These are phyloP conservation scores for Andrena hattorfiana DNA, from an alignment of 2,888 invertebrate species.

Conservation along the genomic window DNA sequence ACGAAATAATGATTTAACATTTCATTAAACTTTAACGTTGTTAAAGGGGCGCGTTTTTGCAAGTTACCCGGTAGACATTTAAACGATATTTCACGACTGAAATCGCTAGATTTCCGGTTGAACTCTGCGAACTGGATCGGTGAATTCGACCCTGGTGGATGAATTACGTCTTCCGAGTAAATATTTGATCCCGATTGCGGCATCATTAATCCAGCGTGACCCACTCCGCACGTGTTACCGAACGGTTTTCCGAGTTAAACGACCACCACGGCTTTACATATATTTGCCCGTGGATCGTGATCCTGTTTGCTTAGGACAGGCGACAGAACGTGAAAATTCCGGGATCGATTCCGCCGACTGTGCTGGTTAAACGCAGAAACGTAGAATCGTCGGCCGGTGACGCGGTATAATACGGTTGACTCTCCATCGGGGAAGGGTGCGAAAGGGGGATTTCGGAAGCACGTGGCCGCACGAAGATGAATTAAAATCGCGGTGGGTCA, in stretches of 20 bases:
- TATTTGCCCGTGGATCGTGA: slow-evolving; percentile 49
- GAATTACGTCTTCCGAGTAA: background rate
- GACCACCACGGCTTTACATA: slow-evolving; percentile 39
- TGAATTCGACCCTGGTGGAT: background rate
- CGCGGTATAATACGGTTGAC: slow-evolving; percentile 50
- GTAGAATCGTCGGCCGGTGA: slow-evolving; percentile 37
- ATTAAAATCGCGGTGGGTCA: slow-evolving; percentile 71
- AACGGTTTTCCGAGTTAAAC: slow-evolving; percentile 51
- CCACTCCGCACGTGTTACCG: slow-evolving; percentile 52
- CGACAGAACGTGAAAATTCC: slow-evolving; percentile 21
- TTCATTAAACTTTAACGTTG: slow-evolving; percentile 13
- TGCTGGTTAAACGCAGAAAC: slow-evolving; percentile 42
- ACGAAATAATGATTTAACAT: slow-evolving; percentile 41
- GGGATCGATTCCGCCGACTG: slow-evolving; percentile 19
- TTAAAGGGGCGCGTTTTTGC: background rate
- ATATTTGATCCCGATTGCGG: slow-evolving; percentile 41
- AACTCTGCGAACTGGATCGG: background rate
- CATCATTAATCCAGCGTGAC: slow-evolving; percentile 13
- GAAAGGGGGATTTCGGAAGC: slow-evolving; percentile 55
- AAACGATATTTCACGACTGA: background rate
- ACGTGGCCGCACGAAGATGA: slow-evolving; percentile 69
- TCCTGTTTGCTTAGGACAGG: slow-evolving; percentile 69
- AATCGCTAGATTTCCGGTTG: background rate
- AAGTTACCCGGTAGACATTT: background rate
- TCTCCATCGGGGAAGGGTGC: slow-evolving; percentile 34